Conservation (phyloP, 2,888 invertebrate genomes). For the Mythimna pallens region DNA sequence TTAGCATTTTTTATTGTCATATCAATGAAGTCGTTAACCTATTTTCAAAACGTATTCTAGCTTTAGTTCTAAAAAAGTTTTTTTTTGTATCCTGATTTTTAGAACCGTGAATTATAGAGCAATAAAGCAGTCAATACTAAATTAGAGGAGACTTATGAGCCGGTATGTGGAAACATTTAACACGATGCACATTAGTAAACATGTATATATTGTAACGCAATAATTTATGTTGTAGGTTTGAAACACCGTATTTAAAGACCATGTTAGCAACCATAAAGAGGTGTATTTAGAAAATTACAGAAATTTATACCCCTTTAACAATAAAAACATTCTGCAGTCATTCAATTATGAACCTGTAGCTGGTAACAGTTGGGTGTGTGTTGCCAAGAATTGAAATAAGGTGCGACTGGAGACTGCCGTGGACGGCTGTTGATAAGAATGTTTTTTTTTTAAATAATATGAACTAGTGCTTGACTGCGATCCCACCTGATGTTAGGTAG, state of each 20-base stretch:
- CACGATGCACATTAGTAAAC: slow-evolving; percentile 22
- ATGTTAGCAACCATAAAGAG: background rate
- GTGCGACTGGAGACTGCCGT: too few relatives aligned
- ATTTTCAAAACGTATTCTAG: slow-evolving; percentile 8
- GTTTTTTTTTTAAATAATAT: too few relatives aligned
- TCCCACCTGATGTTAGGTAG: too few relatives aligned
- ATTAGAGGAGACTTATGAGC: slow-evolving; percentile 28
- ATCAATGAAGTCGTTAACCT: slow-evolving; percentile 39
- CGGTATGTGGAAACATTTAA: slow-evolving; percentile 33
- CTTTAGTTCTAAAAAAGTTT: slow-evolving; percentile 9
- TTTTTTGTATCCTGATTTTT: slow-evolving; percentile 22
- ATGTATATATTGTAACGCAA: background rate
- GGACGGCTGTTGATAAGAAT: too few relatives aligned
- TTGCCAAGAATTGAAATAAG: too few relatives aligned
- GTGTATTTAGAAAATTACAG: background rate
- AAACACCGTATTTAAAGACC: slow-evolving; percentile 12
- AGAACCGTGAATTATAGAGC: slow-evolving; percentile 18
- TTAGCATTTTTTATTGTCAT: slow-evolving; percentile 2
- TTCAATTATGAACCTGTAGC: background rate
- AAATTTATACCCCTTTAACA: background rate
- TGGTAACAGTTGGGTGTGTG: too few relatives aligned
- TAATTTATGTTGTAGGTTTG: slow-evolving; percentile 11
- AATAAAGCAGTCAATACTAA: slow-evolving; percentile 37
- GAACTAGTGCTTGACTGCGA: too few relatives aligned
- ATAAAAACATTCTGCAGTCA: background rate